Percentiles rank a stretch among this genome's conserved stretches.
These are phyloP conservation scores for Halictus rubicundus DNA, from an alignment of 1,140 invertebrate genomes.

Conservation along the genomic window DNA sequence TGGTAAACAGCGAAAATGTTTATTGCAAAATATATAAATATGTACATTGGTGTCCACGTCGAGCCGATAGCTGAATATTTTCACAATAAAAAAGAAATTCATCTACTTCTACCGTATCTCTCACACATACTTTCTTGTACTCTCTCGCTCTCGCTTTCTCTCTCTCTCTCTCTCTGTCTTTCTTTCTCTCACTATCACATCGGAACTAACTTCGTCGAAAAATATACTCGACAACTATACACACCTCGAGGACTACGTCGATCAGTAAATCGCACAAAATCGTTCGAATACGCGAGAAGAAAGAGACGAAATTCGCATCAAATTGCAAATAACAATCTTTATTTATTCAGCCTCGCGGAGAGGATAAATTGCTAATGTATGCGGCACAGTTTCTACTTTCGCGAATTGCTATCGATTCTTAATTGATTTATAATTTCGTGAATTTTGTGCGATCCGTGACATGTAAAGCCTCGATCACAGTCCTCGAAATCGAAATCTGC, in stretches of 20 bases:
- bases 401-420: neutral
- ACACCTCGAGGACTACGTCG: conserved; percentile 27
- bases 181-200: conserved; percentile 42
- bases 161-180: conserved; percentile 38
- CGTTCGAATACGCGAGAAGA: no score
- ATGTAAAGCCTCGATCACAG: neutral
- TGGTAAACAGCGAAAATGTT: conserved; percentile 79
- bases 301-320: no score
- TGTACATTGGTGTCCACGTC: conserved; percentile 79
- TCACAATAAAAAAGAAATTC: conserved; percentile 63
- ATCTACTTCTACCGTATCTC: conserved; percentile 60
- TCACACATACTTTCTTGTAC: conserved; percentile 26
- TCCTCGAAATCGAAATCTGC: neutral
- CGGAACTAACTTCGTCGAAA: conserved; percentile 53
- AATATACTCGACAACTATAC: conserved; percentile 33
- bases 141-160: conserved; percentile 31
- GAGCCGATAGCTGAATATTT: conserved; percentile 79
- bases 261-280: conserved; percentile 62
- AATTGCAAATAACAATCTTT: no score
- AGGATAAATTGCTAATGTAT: no score
- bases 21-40: conserved; percentile 78
- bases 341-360: no score
- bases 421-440: no score
- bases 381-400: no score
- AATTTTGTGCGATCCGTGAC: conserved; percentile 58